phyloP scores from a whole-genome alignment of 2,113 vertebrate genomes.

The Spermophilus dauricus region DNA sequence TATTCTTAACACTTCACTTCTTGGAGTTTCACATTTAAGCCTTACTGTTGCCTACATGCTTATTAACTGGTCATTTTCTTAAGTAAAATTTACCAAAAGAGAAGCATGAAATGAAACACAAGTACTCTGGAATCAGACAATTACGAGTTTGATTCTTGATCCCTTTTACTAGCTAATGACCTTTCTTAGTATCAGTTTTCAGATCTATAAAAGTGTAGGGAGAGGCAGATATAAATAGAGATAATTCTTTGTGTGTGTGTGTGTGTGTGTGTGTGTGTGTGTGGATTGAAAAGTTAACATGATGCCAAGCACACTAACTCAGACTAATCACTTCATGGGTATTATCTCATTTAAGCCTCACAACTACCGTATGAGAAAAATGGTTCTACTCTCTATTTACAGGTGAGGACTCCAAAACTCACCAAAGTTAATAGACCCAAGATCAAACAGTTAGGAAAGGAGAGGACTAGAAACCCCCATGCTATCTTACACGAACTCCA shows the following conservation, averaged over 20 bases:
- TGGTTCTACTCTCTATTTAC: background rate
- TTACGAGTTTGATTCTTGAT: background rate
- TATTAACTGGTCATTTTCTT: background rate
- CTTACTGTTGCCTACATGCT: background rate
- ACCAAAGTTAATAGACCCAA: background rate
- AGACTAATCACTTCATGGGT: background rate
- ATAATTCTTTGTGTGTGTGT: background rate
- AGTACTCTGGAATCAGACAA: background rate
- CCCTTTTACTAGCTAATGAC: background rate
- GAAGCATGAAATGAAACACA: background rate
- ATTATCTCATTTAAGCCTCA: conserved; percentile 19
- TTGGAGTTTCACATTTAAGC: background rate
- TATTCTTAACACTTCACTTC: background rate
- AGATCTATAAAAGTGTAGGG: background rate
- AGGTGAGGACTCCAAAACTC: background rate
- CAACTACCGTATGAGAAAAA: background rate
- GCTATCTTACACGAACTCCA: background rate
- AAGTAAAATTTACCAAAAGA: background rate
- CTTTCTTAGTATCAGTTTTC: background rate
- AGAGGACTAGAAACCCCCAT: background rate
- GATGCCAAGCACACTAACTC: background rate
- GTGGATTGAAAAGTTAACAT: background rate
- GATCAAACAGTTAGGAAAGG: background rate
- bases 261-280: background rate
- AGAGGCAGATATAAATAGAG: background rate